phyloP scores from a whole-genome alignment of 2,797 vertebrate species.

The Platyrinchus mystaceus region DNA sequence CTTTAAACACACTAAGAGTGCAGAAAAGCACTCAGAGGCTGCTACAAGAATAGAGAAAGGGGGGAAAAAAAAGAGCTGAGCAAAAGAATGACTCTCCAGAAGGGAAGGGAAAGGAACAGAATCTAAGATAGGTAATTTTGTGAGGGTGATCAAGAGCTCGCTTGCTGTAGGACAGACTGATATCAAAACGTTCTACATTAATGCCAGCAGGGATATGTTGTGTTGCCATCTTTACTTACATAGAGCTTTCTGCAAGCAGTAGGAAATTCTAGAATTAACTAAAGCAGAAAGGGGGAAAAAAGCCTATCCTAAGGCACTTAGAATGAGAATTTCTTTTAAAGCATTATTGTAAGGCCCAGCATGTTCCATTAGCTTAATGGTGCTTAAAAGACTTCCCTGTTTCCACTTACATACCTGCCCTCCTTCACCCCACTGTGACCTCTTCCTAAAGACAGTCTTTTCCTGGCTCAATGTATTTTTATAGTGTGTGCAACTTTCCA shows the following conservation, averaged over 20 bases:
- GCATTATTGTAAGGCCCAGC: not conserved
- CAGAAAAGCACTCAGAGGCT: not conserved
- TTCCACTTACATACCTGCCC: constrained; percentile 45
- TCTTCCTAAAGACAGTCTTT: constrained; percentile 33
- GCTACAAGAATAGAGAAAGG: not conserved
- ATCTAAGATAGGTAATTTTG: not conserved
- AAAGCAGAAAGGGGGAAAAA: not conserved
- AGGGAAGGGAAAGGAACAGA: not conserved
- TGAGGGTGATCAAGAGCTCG: not conserved
- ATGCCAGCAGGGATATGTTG: not conserved
- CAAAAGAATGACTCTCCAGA: not conserved
- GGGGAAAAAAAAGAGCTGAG: not conserved
- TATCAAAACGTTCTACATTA: not conserved
- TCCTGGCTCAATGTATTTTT: constrained; percentile 33
- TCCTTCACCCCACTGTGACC: constrained; percentile 44
- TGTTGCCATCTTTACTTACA: not conserved
- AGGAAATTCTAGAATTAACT: not conserved
- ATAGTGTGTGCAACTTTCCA: constrained; percentile 41
- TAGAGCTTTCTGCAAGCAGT: not conserved
- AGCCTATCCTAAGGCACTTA: not conserved
- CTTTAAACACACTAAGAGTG: not conserved
- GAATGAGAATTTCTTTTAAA: constrained; percentile 3
- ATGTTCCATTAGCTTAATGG: constrained; percentile 37
- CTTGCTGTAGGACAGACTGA: not conserved
- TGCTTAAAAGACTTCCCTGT: constrained; percentile 41